Evolutionary conservation across 2,113 vertebrate species (phyloP).

Genomic region (Epinephelus fuscoguttatus): DNA sequence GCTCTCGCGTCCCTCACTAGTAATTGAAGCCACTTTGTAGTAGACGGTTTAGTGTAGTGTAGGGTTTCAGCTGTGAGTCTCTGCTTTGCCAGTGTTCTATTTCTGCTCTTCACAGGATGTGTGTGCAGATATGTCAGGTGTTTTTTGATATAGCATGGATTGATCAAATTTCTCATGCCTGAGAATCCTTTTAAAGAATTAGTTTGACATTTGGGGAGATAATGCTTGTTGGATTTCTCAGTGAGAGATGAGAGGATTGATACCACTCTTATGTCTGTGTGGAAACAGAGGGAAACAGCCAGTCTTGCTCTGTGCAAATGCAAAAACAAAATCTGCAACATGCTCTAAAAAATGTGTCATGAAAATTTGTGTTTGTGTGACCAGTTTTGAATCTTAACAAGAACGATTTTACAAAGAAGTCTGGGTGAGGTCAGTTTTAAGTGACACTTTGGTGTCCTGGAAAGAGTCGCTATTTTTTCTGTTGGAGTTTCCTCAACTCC

Average conservation of each 20-base stretch:
- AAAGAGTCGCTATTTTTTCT: too few relatives aligned
- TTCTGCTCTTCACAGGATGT: not conserved
- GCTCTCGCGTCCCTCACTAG: constrained; percentile 16
- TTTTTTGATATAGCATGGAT: not conserved
- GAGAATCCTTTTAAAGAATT: not conserved
- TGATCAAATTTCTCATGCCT: not conserved
- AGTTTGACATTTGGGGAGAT: not conserved
- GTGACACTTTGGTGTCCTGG: too few relatives aligned
- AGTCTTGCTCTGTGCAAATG: not conserved
- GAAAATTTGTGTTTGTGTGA: not conserved
- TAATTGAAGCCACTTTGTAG: constrained; percentile 60
- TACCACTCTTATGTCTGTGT: not conserved
- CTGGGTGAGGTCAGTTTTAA: too few relatives aligned
- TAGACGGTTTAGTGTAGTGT: constrained; percentile 23
- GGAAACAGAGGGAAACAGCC: not conserved
- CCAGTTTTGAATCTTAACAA: too few relatives aligned
- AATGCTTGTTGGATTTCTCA: not conserved
- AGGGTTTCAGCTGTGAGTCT: constrained; percentile 15
- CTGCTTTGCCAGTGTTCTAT: not conserved
- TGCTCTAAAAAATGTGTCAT: not conserved
- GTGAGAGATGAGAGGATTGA: not conserved
- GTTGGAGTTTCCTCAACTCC: too few relatives aligned
- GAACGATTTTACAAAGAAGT: too few relatives aligned
- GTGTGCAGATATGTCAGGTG: not conserved
- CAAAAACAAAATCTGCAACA: not conserved